Evolutionary conservation across 1,140 invertebrate species (phyloP), one percentile per base, ranked within the genome.

Genomic region (Batillaria attramentaria): DNA sequence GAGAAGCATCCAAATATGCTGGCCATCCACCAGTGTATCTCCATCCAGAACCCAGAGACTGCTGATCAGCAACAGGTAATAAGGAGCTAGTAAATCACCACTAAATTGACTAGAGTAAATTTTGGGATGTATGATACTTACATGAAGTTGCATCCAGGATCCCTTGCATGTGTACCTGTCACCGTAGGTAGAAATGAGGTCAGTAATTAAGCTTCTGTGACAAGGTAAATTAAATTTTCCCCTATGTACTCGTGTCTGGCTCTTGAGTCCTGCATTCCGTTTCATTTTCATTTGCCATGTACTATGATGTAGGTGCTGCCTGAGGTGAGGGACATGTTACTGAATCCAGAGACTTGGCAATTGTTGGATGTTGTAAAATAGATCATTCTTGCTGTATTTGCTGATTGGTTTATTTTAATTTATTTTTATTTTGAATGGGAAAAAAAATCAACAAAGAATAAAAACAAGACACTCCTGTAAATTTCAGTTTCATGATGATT

Each of bases 1-100:
- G 77, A 83, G 16, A 72, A 75, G 37, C 87, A 89, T 75, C 41
- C 72, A 46, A 84, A 87, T 18, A 79, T 82, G 18, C 65, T 89
- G 54, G 72, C 74, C 4, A 75, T 84, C 20, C 83, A 84, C 77
- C 42, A 77, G 37, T 66, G 72, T 42, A 81, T 83, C 3, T 73
- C 81, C 28, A 81, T 81, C n/a, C 74, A 77, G 69, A 80, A 79
- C 62, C 50, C 68, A 10, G 42, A 70, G 42, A 70, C 0, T 70
- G 41, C 68, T 28, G 68, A 39, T 70, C 68, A 70, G n/a, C 68
- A 70, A n/a, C n/a, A n/a, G n/a, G n/a, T n/a, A n/a, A n/a, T n/a
- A n/a, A n/a, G n/a, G n/a, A n/a, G n/a, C n/a, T n/a, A n/a, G n/a
- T n/a, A n/a, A n/a, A n/a, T n/a, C n/a, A n/a, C n/a, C n/a, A n/a